phyloP scores from a whole-genome alignment of 2,888 invertebrate genomes.

The Synanthedon tipuliformis region DNA sequence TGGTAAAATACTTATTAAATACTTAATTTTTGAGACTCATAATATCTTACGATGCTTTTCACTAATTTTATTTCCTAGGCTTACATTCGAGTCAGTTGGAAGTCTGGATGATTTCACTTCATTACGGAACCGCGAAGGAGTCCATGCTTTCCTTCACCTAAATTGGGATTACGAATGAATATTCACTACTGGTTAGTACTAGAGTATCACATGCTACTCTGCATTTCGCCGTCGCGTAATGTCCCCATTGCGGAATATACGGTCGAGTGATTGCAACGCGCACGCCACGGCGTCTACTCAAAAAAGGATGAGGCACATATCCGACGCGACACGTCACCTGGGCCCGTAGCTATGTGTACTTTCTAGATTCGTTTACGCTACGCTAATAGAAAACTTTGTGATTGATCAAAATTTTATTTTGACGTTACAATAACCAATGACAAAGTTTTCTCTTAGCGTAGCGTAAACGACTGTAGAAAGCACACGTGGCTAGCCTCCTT shows the following conservation, averaged over 20 bases:
- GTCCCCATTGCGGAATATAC: conserved; percentile 38
- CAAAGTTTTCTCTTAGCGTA: too few species aligned
- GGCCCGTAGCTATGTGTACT: too few species aligned
- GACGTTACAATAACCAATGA: too few species aligned
- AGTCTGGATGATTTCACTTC: conserved; percentile 33
- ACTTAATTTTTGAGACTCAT: conserved; percentile 56
- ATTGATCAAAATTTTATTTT: too few species aligned
- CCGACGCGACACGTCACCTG: too few species aligned
- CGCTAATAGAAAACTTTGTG: too few species aligned
- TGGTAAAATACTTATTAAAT: conserved; percentile 69
- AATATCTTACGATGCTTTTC: conserved; percentile 61
- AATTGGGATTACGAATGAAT: conserved; percentile 29
- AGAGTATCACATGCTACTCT: conserved; percentile 66
- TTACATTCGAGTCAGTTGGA: conserved; percentile 49
- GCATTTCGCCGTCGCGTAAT: conserved; percentile 28
- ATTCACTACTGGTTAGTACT: conserved; percentile 45
- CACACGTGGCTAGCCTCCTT: too few species aligned
- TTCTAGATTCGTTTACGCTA: too few species aligned
- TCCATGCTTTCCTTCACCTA: conserved; percentile 17
- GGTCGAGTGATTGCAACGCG: neutral
- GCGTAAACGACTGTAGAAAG: too few species aligned
- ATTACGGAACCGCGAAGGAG: conserved; percentile 16
- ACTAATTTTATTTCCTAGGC: conserved; percentile 54
- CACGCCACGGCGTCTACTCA: neutral
- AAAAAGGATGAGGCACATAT: too few species aligned